Base-by-base conservation (phyloP, 2,888 invertebrate species). In the Habroteleia sp. region DNA sequence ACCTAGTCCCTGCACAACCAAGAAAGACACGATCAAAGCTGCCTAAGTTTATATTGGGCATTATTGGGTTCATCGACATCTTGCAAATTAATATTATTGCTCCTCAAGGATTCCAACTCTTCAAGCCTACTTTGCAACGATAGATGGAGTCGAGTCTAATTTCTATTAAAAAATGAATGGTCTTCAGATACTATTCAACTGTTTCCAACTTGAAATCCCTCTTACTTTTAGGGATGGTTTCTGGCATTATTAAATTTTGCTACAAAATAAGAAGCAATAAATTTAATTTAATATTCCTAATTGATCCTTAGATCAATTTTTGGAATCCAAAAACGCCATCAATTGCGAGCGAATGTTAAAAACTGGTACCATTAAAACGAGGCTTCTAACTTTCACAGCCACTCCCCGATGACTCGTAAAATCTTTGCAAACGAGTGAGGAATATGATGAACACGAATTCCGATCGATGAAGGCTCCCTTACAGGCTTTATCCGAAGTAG, bases 341-440 rank as follows among this genome's bases (percentile, higher is more conserved):
- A n/a, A n/a, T n/a, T n/a, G n/a, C n/a, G n/a, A 11, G 13, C 7
- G 14, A 20, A 3, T 5, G 20, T 5, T 20, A 5, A 20, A 52
- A 52, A 52, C 1, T 3, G 3, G 5, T 25, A 41, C 31, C 52
- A 54, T 44, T 54, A 44, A 33, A 56, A 29, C 25, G 60, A 16
- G 14, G 37, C 37, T 37, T 23, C 37, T 33, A 35, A 16, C 27
- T 42, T 44, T 52, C n/a, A n/a, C 33, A 42, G 62, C 63, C 71
- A 71, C 63, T 72, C 72, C 63, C 63, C 41, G 48, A 56, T 63
- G 71, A 72, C 71, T 72, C 63, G 71, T 72, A 56, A 72, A 72
- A 72, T 72, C 71, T 72, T 72, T 23, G 63, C 62, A 48, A 63
- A 54, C 54, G 54, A 63, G 63, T 71, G 31, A 8, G 71, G 62